These are phyloP conservation scores for Mythimna ferrago DNA, from an alignment of 2,888 invertebrate species.

Conservation along the genomic window DNA sequence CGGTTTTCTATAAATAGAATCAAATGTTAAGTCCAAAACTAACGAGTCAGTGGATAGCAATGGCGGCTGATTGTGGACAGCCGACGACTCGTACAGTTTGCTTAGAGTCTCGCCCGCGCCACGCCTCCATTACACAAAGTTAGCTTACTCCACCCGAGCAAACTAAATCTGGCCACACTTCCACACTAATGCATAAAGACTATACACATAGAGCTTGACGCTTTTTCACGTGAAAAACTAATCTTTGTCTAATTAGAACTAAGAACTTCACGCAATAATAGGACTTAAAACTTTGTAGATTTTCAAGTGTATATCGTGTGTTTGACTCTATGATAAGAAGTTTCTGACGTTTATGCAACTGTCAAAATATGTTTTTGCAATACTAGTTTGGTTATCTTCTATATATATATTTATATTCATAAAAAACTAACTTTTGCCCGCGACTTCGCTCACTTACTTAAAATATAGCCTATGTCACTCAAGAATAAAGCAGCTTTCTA, in stretches of 20 bases:
- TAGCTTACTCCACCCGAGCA: constrained; percentile 42
- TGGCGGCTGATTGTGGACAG: constrained; percentile 42
- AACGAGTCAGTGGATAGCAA: constrained; percentile 35
- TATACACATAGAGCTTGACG: constrained; percentile 31
- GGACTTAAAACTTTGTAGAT: not conserved
- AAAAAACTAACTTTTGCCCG: too few relatives aligned
- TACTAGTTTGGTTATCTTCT: not conserved
- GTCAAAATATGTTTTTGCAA: not conserved
- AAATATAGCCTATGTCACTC: too few relatives aligned
- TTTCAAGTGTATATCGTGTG: not conserved
- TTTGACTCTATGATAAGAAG: not conserved
- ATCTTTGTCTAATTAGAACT: not conserved
- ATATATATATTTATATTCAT: too few relatives aligned
- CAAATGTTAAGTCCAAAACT: not conserved
- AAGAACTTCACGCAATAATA: not conserved
- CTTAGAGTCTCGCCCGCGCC: constrained; percentile 50
- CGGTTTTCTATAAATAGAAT: too few relatives aligned
- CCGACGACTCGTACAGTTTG: constrained; percentile 40
- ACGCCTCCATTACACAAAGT: constrained; percentile 38
- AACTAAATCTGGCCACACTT: constrained; percentile 43
- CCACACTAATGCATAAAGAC: constrained; percentile 12
- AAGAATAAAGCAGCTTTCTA: too few relatives aligned
- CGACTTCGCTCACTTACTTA: too few relatives aligned
- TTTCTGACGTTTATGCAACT: not conserved
- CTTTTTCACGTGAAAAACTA: not conserved